Percentiles rank a stretch among this genome's conserved stretches.
phyloP scores from a whole-genome alignment of 2,113 vertebrate genomes.

The Apeltes quadracus region DNA sequence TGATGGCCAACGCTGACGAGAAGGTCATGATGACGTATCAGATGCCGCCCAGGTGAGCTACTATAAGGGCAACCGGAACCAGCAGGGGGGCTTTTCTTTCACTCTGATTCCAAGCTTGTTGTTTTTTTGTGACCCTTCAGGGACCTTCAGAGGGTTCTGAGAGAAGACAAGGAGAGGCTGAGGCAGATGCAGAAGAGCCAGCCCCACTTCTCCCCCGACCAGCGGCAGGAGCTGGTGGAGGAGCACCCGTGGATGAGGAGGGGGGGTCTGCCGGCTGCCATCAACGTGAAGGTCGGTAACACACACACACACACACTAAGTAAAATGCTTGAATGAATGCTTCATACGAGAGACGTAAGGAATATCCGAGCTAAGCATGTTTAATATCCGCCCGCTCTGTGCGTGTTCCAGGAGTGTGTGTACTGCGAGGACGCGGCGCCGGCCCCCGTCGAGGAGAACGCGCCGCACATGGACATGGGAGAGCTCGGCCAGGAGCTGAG shows the following conservation, averaged over 20 bases:
- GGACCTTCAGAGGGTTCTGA: slow-evolving; percentile 84
- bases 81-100: neutral
- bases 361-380: neutral
- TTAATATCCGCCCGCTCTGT: neutral
- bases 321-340: too few relatives aligned
- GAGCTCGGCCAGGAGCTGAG: slow-evolving; percentile 78
- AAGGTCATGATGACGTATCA: slow-evolving; percentile 94
- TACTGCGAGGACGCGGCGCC: slow-evolving; percentile 84
- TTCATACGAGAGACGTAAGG: neutral
- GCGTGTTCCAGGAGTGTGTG: slow-evolving; percentile 83
- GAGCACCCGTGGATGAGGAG: slow-evolving; percentile 91
- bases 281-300: slow-evolving; percentile 82
- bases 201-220: slow-evolving; percentile 88
- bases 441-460: slow-evolving; percentile 75
- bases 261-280: slow-evolving; percentile 84
- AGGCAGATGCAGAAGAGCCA: slow-evolving; percentile 89
- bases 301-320: too few relatives aligned
- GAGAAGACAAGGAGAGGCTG: slow-evolving; percentile 88
- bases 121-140: slow-evolving; percentile 66
- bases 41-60: slow-evolving; percentile 86
- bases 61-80: neutral
- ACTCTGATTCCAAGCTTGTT: neutral
- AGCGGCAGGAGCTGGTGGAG: slow-evolving; percentile 87
- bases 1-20: slow-evolving; percentile 87
- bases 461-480: slow-evolving; percentile 82